phyloP scores from a whole-genome alignment of 2,797 vertebrate genomes.

The Microcaecilia unicolor region DNA sequence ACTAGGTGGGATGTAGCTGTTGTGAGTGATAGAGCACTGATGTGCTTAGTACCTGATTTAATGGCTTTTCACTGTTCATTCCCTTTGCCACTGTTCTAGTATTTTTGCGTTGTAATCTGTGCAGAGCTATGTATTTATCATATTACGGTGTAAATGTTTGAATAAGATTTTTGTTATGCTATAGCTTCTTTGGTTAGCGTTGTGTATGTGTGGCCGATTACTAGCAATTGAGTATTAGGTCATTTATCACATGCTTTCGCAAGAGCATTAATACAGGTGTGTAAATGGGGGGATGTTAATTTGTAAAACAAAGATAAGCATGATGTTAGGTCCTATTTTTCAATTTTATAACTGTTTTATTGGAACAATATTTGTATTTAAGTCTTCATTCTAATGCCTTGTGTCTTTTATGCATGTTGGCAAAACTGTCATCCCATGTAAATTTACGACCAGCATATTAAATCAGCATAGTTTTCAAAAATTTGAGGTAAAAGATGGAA shows the following conservation, averaged over 20 bases:
- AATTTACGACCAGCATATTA: constrained; percentile 69
- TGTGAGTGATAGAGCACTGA: constrained; percentile 59
- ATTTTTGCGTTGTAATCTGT: constrained; percentile 61
- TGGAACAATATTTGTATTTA: constrained; percentile 72
- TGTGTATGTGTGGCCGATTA: constrained; percentile 65
- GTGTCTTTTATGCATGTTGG: constrained; percentile 70
- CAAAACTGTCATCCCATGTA: constrained; percentile 61
- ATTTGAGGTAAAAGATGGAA: constrained; percentile 65
- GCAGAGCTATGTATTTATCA: constrained; percentile 65
- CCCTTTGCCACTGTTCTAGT: constrained; percentile 55
- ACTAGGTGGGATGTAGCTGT: constrained; percentile 60
- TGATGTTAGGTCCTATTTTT: constrained; percentile 72
- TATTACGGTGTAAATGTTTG: constrained; percentile 64
- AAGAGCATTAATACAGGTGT: constrained; percentile 67
- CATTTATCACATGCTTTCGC: constrained; percentile 64
- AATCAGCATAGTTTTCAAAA: constrained; percentile 69
- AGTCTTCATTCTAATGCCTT: constrained; percentile 73
- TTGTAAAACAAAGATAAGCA: constrained; percentile 70
- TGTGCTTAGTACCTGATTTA: constrained; percentile 60
- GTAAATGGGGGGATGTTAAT: constrained; percentile 68
- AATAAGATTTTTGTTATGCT: constrained; percentile 51
- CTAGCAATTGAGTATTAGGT: constrained; percentile 66
- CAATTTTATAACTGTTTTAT: constrained; percentile 76
- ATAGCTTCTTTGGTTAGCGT: constrained; percentile 60
- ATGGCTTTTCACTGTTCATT: constrained; percentile 61